Conservation (phyloP, 1,140 invertebrate genomes). For the Zaprionus ghesquierei region DNA sequence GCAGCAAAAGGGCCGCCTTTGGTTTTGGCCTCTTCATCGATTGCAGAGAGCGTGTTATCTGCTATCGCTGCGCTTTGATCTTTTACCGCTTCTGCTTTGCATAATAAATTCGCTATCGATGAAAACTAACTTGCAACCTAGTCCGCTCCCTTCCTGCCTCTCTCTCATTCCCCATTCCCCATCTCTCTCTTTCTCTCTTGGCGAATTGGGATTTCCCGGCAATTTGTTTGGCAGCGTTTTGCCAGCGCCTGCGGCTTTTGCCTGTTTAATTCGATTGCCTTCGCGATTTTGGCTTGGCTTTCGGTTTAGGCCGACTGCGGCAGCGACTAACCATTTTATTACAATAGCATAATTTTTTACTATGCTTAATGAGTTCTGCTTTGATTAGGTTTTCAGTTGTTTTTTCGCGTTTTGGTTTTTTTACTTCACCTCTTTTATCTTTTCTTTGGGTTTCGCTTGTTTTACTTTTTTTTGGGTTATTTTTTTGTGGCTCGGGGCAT, state of each 20-base stretch:
- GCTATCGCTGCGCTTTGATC: conserved; percentile 78
- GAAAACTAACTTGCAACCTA: conserved; percentile 75
- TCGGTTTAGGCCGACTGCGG: not conserved
- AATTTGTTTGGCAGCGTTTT: conserved; percentile 69
- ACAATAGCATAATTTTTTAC: conserved; percentile 80
- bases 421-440: not conserved
- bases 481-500: conserved; percentile 36
- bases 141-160: conserved; percentile 3
- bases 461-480: conserved; percentile 6
- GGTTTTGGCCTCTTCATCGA: conserved; percentile 30
- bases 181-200: conserved; percentile 2
- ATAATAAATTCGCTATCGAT: conserved; percentile 81
- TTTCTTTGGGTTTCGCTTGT: conserved; percentile 1
- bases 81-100: conserved; percentile 81
- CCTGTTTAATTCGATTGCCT: conserved; percentile 80
- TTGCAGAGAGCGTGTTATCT: conserved; percentile 63
- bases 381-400: conserved; percentile 75
- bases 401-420: conserved; percentile 31
- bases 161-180: not conserved
- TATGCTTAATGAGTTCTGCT: conserved; percentile 81
- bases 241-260: conserved; percentile 59
- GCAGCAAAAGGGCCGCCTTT: not conserved
- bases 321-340: conserved; percentile 68
- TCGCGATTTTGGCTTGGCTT: conserved; percentile 66
- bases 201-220: conserved; percentile 68